A percentile compares a stretch with the other conserved stretches of the same genome.
These are phyloP conservation scores for Drosophila arawakana DNA, from an alignment of 1,140 invertebrate species.

Conservation along the genomic window DNA sequence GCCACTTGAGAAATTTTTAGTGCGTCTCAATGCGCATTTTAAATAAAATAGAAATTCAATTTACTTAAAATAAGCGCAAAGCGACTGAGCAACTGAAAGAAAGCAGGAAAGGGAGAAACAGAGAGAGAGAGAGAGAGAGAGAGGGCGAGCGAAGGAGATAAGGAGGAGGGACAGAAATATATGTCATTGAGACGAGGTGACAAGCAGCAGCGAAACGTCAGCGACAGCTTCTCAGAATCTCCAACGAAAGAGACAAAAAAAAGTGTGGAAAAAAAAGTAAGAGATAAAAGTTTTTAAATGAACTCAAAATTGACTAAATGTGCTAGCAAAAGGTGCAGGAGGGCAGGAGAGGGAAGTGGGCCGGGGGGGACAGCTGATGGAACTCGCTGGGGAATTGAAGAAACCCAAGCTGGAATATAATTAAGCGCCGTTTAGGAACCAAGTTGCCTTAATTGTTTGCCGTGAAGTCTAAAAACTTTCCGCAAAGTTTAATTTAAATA, in stretches of 20 bases:
- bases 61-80: conserved; percentile 77
- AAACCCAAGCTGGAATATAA: conserved; percentile 60
- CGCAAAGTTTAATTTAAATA: conserved; percentile 80
- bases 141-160: not conserved
- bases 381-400: conserved; percentile 49
- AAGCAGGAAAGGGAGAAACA: not conserved
- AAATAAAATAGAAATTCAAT: conserved; percentile 83
- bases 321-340: conserved; percentile 70
- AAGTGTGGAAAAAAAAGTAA: conserved; percentile 23
- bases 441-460: conserved; percentile 53
- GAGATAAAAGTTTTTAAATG: conserved; percentile 69
- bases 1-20: conserved; percentile 80
- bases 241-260: conserved; percentile 50
- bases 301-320: conserved; percentile 83
- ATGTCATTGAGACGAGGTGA: conserved; percentile 25
- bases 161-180: not conserved
- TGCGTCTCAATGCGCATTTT: conserved; percentile 82
- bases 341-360: not conserved
- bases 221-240: conserved; percentile 45
- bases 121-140: too few species aligned
- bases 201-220: conserved; percentile 56
- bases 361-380: not conserved
- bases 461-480: conserved; percentile 59
- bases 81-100: conserved; percentile 36
- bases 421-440: conserved; percentile 78